These are phyloP conservation scores for Melieria crassipennis DNA, from an alignment of 2,888 invertebrate species.

Conservation along the genomic window DNA sequence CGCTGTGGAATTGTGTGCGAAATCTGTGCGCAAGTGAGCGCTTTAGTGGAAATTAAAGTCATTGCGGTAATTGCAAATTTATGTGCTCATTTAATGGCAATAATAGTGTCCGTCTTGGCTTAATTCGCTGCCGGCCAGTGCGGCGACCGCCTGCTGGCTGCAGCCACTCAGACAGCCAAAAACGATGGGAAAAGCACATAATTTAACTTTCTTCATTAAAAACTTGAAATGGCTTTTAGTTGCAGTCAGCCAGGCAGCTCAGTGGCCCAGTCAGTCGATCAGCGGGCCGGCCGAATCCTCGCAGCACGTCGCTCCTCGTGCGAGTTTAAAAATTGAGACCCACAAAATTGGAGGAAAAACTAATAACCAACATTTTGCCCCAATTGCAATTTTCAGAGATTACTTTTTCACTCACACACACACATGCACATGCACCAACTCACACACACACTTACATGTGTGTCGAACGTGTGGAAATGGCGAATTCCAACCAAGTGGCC, in stretches of 20 bases:
- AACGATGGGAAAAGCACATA: constrained; percentile 37
- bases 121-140: constrained; percentile 18
- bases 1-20: too few relatives aligned
- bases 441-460: neutral
- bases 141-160: constrained; percentile 3
- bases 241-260: constrained; percentile 26
- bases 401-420: neutral
- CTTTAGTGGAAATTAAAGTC: constrained; percentile 24
- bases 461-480: neutral
- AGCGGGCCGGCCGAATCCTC: constrained; percentile 15
- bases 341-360: constrained; percentile 37
- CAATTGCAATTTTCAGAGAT: constrained; percentile 37
- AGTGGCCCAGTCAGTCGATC: constrained; percentile 26
- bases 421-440: neutral
- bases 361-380: constrained; percentile 42
- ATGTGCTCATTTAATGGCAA: constrained; percentile 30
- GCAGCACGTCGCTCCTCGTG: neutral
- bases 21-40: too few relatives aligned
- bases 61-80: constrained; percentile 27
- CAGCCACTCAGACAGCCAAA: constrained; percentile 5
- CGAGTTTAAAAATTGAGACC: constrained; percentile 36
- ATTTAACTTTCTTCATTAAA: constrained; percentile 50
- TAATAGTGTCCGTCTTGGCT: constrained; percentile 26
- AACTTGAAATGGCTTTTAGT: constrained; percentile 43
- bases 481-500: constrained; percentile 4